Evolutionary conservation across 64 coral and sea anemone species (phyloP), one percentile per base, ranked within the genome.

Genomic region (Dendrophyllia cribrosa): DNA sequence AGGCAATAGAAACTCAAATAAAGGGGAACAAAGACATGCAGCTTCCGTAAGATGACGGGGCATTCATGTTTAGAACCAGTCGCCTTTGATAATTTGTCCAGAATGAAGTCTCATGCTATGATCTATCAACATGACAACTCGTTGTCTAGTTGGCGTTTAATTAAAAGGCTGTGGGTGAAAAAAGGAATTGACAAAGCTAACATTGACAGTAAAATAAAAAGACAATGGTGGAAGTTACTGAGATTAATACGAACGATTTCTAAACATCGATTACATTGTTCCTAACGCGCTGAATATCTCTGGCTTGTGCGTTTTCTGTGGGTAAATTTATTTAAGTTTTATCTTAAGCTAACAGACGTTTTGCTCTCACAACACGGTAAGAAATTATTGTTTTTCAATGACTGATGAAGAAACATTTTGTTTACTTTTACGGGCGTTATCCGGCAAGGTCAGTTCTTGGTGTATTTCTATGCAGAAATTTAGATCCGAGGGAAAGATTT

Each of bases 1-100:
- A 56, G 53, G 67, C 19, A 70, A 70, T 70, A 5, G 67, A 43
- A 24, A 5, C 67, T 70, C 67, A 11, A 70, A 25, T 25, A 25
- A 2, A 19, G 62, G 67, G 22, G 12, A 61, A 58, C 12, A 43
- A 59, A 60, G 3, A 10, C 45, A 45, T 0, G 14, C 25, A 75
- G 14, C 17, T 75, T 64, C 61, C 19, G 0, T 64, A 20, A 64
- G 6, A 52, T 77, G 49, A 22, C 48, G 9, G 51, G 20, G 20
- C 53, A 17, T 77, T 77, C 74, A 77, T 19, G 79, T 46, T 61
- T n/a, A 24, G 80, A 49, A 84, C 15, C 50, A 56, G 62, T 84
- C 62, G 49, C 44, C 7, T 84, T 84, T 52, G 22, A 21, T 51
- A 84, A 50, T 84, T 84, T 64, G 43, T n/a, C 62, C 19, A 48